phyloP scores from a whole-genome alignment of 2,113 vertebrate species.

The Oryzias melastigma region DNA sequence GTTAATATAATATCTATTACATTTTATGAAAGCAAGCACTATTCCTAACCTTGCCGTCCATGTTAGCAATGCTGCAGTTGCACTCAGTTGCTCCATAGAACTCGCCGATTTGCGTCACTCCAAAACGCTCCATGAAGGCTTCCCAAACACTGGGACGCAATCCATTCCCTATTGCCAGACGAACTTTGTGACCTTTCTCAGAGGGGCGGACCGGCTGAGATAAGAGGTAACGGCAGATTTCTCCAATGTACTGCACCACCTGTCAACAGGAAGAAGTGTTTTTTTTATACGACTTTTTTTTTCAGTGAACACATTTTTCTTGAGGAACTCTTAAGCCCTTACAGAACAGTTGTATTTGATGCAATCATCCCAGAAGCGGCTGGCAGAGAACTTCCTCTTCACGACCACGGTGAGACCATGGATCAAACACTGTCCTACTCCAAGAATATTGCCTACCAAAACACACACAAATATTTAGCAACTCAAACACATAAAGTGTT shows the following conservation, averaged over 20 bases:
- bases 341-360: slow-evolving; percentile 90
- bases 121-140: slow-evolving; percentile 85
- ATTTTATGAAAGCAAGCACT: slow-evolving; percentile 1
- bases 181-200: slow-evolving; percentile 81
- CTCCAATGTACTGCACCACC: slow-evolving; percentile 94
- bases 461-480: background rate
- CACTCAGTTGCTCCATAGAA: slow-evolving; percentile 95
- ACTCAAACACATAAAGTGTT: too few species aligned
- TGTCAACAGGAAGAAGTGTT: slow-evolving; percentile 35
- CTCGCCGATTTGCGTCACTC: slow-evolving; percentile 85
- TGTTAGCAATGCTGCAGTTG: slow-evolving; percentile 93
- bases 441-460: slow-evolving; percentile 88
- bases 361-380: slow-evolving; percentile 94
- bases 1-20: background rate
- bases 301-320: too few species aligned
- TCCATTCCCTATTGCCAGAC: slow-evolving; percentile 89
- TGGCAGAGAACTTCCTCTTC: slow-evolving; percentile 92
- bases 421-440: slow-evolving; percentile 88
- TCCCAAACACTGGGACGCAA: slow-evolving; percentile 89
- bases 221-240: slow-evolving; percentile 92
- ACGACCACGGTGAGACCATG: slow-evolving; percentile 91
- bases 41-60: slow-evolving; percentile 86
- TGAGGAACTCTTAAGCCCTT: slow-evolving; percentile 50
- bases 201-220: slow-evolving; percentile 81
- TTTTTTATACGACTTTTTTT: too few species aligned